phyloP scores from a whole-genome alignment of 2,113 vertebrate genomes.

The Amblyopsis rosae region DNA sequence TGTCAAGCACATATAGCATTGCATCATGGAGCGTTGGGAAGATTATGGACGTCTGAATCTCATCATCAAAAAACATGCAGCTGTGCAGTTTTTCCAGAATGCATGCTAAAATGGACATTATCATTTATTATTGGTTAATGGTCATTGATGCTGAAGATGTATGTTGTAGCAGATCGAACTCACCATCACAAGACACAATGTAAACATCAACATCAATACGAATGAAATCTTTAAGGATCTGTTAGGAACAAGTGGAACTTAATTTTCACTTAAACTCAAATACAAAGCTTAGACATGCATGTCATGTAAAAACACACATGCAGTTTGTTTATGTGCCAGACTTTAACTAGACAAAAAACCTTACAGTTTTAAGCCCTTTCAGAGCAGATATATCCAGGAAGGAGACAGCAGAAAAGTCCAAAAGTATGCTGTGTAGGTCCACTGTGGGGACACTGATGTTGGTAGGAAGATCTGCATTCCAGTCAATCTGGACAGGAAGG shows the following conservation, averaged over 20 bases:
- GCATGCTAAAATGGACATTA: conserved; percentile 64
- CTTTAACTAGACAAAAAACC: background rate
- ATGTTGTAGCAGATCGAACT: conserved; percentile 68
- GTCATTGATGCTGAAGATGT: conserved; percentile 47
- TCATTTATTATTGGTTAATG: too few relatives aligned
- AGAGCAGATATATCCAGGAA: conserved; percentile 88
- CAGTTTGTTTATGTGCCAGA: background rate
- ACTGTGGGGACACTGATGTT: conserved; percentile 79
- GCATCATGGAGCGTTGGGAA: conserved; percentile 86
- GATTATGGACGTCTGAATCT: conserved; percentile 84
- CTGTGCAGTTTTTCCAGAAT: conserved; percentile 82
- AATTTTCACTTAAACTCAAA: background rate
- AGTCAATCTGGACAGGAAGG: conserved; percentile 81
- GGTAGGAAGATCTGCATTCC: conserved; percentile 76
- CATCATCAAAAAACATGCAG: conserved; percentile 86
- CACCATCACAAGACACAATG: conserved; percentile 84
- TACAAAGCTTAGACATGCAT: background rate
- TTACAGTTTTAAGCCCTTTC: conserved; percentile 86
- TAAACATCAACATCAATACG: conserved; percentile 85
- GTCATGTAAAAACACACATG: background rate
- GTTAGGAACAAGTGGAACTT: conserved; percentile 28
- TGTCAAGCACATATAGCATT: conserved; percentile 79
- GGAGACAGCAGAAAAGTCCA: conserved; percentile 91
- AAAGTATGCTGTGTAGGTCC: conserved; percentile 84
- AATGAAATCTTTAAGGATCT: conserved; percentile 87